These are phyloP conservation scores for Abrostola tripartita DNA, from an alignment of 2,888 invertebrate genomes.

Conservation along the genomic window DNA sequence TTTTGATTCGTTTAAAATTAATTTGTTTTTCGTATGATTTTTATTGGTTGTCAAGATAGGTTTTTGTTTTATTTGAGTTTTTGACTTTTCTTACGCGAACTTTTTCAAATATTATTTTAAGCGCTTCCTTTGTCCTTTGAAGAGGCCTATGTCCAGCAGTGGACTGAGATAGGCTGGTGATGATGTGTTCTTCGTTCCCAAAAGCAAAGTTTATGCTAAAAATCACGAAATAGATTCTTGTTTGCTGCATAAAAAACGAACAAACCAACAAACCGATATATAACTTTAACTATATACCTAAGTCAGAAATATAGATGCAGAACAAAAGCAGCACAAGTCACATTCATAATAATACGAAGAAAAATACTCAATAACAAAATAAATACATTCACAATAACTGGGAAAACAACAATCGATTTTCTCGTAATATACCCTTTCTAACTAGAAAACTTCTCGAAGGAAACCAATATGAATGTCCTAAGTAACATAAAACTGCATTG, in stretches of 20 bases:
- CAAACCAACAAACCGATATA: no score
- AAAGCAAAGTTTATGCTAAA: neutral
- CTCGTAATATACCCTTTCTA: neutral
- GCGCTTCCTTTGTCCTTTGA: no score
- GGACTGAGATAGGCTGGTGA: no score
- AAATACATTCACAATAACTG: neutral
- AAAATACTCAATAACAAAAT: neutral
- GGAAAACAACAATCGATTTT: conserved; percentile 9
- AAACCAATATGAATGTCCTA: conserved; percentile 36
- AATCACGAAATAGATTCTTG: neutral
- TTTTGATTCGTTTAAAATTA: conserved; percentile 25
- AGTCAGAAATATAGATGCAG: no score
- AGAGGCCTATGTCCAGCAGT: no score
- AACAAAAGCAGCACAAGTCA: neutral
- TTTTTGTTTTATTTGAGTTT: no score
- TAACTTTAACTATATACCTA: no score
- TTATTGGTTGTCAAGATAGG: neutral
- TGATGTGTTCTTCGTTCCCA: no score
- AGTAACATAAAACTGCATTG: conserved; percentile 57
- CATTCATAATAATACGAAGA: neutral
- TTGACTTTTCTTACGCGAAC: no score
- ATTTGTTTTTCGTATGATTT: neutral
- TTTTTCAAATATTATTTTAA: no score
- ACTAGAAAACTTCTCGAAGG: conserved; percentile 25
- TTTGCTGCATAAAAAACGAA: neutral